A percentile compares a stretch with the other conserved stretches of the same genome.
These are phyloP conservation scores for Fistularia commersonii DNA, from an alignment of 2,797 vertebrate genomes.

Conservation along the genomic window DNA sequence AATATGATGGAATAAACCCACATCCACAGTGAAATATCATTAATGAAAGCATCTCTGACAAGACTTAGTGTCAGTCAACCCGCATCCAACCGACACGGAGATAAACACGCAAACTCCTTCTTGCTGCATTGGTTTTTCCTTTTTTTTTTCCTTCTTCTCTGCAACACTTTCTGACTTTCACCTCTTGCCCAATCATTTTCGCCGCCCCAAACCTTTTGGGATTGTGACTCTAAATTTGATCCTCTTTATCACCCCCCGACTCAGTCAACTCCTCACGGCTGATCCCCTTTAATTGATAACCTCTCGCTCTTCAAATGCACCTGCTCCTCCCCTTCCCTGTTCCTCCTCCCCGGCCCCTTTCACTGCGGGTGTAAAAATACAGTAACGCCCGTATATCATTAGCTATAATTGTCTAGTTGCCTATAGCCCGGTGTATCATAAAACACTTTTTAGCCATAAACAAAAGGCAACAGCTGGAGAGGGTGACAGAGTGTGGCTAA, in stretches of 20 bases:
- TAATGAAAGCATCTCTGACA: no score
- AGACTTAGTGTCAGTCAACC: no score
- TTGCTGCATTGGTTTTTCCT: not conserved
- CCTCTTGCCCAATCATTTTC: conserved; percentile 3
- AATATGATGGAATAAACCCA: not conserved
- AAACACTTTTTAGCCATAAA: conserved; percentile 71
- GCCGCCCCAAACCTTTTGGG: not conserved
- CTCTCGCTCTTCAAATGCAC: conserved; percentile 12
- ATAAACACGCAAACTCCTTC: no score
- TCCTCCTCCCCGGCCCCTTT: not conserved
- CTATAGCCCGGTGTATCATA: conserved; percentile 60
- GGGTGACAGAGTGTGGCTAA: conserved; percentile 67
- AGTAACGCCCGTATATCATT: conserved; percentile 64
- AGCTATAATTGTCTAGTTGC: conserved; percentile 73
- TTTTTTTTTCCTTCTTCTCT: conserved; percentile 7
- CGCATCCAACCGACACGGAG: no score
- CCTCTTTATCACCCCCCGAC: conserved; percentile 4
- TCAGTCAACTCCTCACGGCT: conserved; percentile 17
- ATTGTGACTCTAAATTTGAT: conserved; percentile 10
- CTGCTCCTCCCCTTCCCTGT: not conserved
- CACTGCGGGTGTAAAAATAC: conserved; percentile 34
- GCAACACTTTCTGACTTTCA: conserved; percentile 11
- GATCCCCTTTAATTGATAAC: conserved; percentile 28
- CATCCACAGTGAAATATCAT: not conserved
- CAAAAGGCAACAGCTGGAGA: conserved; percentile 78